A percentile compares a stretch with the other conserved stretches of the same genome.
These are phyloP conservation scores for Triplophysa tibetana DNA, from an alignment of 2,113 vertebrate genomes.

Conservation along the genomic window DNA sequence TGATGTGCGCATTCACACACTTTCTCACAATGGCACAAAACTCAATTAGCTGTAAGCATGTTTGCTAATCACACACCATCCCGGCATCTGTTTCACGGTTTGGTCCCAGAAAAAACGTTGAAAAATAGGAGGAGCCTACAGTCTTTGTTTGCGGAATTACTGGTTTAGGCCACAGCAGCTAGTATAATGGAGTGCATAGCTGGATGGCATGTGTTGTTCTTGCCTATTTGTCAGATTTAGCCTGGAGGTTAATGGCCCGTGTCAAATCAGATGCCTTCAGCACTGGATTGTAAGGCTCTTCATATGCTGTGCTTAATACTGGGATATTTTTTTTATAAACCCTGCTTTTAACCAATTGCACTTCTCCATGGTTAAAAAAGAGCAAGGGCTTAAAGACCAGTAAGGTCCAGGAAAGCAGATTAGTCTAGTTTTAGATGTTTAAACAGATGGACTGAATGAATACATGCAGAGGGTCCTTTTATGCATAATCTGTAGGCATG, in stretches of 20 bases:
- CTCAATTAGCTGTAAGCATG: constrained; percentile 53
- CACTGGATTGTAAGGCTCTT: no score
- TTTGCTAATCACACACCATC: constrained; percentile 48
- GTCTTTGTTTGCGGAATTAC: not conserved
- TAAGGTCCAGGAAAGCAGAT: no score
- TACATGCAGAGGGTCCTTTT: not conserved
- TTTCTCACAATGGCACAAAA: constrained; percentile 53
- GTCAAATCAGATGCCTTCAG: no score
- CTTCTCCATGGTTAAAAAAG: no score
- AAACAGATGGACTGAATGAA: not conserved
- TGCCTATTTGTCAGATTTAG: no score
- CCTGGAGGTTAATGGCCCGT: no score
- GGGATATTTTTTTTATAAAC: no score
- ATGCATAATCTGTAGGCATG: not conserved
- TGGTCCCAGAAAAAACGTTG: constrained; percentile 9
- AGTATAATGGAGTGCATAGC: not conserved
- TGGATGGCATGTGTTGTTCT: not conserved
- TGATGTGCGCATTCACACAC: constrained; percentile 37
- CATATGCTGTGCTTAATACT: no score
- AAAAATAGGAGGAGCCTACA: not conserved
- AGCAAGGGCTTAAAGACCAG: no score
- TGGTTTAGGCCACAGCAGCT: not conserved
- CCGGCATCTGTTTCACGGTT: constrained; percentile 50
- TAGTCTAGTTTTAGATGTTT: not conserved
- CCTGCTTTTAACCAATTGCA: no score